Conservation (phyloP, 2,888 invertebrate genomes). For the Drosophila atripex region DNA sequence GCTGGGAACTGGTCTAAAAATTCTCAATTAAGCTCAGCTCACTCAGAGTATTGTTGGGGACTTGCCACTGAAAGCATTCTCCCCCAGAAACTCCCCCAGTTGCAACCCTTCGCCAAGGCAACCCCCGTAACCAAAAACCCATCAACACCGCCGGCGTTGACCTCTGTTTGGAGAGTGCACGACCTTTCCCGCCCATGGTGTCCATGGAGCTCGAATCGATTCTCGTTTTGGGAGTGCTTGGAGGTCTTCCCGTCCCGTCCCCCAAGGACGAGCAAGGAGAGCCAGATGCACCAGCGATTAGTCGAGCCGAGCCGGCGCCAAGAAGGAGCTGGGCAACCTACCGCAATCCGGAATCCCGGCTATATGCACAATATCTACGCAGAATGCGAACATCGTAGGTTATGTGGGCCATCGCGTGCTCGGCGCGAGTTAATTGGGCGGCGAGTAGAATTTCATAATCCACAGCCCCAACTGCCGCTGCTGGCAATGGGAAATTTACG, state of each 20-base stretch:
- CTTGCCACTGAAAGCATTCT: not conserved
- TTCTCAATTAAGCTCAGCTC: slow-evolving; percentile 21
- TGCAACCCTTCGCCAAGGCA: slow-evolving; percentile 23
- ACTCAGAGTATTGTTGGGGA: too few species aligned
- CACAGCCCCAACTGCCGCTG: slow-evolving; percentile 47
- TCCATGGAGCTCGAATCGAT: slow-evolving; percentile 45
- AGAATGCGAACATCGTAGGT: slow-evolving; percentile 2
- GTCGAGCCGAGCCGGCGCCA: not conserved
- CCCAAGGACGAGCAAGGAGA: not conserved
- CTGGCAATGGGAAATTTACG: slow-evolving; percentile 48
- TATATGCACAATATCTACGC: slow-evolving; percentile 14
- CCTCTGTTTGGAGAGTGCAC: slow-evolving; percentile 60
- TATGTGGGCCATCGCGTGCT: slow-evolving; percentile 74
- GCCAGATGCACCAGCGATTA: slow-evolving; percentile 18
- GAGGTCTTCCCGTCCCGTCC: slow-evolving; percentile 19
- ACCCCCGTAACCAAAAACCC: slow-evolving; percentile 22
- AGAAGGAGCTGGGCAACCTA: slow-evolving; percentile 19
- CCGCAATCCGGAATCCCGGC: slow-evolving; percentile 29
- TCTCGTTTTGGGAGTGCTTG: slow-evolving; percentile 26
- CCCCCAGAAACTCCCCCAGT: not conserved
- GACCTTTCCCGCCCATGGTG: slow-evolving; percentile 41
- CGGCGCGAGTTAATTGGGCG: slow-evolving; percentile 68
- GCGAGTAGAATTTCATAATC: slow-evolving; percentile 74
- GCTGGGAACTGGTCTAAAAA: slow-evolving; percentile 24
- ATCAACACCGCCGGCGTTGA: slow-evolving; percentile 54